Evolutionary conservation across 1,140 invertebrate species (phyloP), one percentile per base, ranked within the genome.

Genomic region (Limonius californicus): DNA sequence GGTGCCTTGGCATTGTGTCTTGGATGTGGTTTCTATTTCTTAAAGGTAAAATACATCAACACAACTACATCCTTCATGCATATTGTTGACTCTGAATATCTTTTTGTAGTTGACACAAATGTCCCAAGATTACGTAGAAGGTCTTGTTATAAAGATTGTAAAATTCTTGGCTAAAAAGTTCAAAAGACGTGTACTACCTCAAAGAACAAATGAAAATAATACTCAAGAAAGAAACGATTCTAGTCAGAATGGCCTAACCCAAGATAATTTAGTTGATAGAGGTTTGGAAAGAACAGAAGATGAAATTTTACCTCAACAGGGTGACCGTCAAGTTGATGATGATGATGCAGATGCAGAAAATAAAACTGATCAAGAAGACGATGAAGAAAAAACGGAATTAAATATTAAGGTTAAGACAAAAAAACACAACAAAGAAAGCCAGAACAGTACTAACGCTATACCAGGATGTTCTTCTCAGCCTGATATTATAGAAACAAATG

Each of bases 51-150:
- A 39, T n/a, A n/a, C n/a, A n/a, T n/a, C n/a, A n/a, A n/a, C n/a
- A n/a, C n/a, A n/a, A n/a, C n/a, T n/a, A n/a, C n/a, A n/a, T n/a
- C n/a, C n/a, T n/a, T n/a, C n/a, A n/a, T n/a, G n/a, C n/a, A n/a
- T n/a, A n/a, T 58, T 11, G 30, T 30, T 61, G n/a, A n/a, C n/a
- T n/a, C n/a, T n/a, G n/a, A n/a, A n/a, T n/a, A n/a, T n/a, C n/a
- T n/a, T n/a, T n/a, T 75, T 80, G 32, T 76, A 87, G 81, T 68
- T 89, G 2, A 86, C 85, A 1, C 86, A 84, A 78, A 84, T 88
- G 76, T 89, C 87, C 35, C 87, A 89, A 74, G 86, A 89, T 72
- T 88, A 86, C 69, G 71, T 89, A 12, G 87, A 89, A 76, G 83
- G 87, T 71, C 80, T 85, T 32, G 74, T 84, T 2, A 84, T 81